Conservation (phyloP, 2,888 invertebrate species). For the Agrypnus murinus region DNA sequence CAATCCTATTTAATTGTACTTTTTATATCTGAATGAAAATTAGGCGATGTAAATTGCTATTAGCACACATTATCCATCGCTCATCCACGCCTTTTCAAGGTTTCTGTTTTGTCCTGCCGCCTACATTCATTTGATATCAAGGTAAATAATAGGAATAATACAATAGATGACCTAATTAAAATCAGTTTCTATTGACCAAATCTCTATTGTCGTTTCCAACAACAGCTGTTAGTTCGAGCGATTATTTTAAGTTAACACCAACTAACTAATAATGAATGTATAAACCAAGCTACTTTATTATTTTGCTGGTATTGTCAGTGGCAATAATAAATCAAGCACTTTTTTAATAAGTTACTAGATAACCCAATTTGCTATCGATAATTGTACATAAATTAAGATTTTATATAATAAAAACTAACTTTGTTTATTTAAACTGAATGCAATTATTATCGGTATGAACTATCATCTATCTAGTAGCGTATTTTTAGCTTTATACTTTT, state of each 20-base stretch:
- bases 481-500: no score
- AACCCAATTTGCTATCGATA: no score
- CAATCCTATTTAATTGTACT: slow-evolving; percentile 15
- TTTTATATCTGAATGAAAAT: not conserved
- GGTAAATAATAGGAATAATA: slow-evolving; percentile 4
- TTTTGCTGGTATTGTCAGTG: no score
- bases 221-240: not conserved
- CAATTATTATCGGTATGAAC: no score
- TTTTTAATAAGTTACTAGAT: no score
- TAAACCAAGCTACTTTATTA: no score
- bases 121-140: slow-evolving; percentile 23
- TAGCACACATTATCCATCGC: not conserved
- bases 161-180: slow-evolving; percentile 25
- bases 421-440: no score
- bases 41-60: not conserved
- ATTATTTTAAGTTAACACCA: no score
- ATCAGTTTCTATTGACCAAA: slow-evolving; percentile 11
- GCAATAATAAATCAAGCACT: no score
- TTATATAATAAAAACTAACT: no score
- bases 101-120: not conserved
- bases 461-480: not conserved
- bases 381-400: no score
- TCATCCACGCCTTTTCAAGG: slow-evolving; percentile 1
- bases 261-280: no score
- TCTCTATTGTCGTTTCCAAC: not conserved